Base-by-base conservation (phyloP, 92 coral and sea anemone species). In the Paramuricea clavata region DNA sequence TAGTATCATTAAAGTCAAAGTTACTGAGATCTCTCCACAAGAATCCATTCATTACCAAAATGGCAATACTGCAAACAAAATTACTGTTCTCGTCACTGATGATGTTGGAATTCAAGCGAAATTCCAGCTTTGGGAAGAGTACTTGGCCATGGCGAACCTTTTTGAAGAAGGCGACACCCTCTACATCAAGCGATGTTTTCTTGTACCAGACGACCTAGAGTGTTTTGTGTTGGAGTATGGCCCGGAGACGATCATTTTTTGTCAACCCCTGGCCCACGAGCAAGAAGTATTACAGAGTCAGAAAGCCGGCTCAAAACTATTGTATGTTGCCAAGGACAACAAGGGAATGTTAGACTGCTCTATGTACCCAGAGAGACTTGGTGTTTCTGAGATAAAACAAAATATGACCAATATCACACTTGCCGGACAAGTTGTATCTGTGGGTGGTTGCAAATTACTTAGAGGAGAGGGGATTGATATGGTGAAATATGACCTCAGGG, bases 261-360 rank as follows among this genome's bases (percentile, higher is more conserved):
- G 99, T 74, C 85, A 84, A 71, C 75, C 93, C 56, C 82, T 69
- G 72, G 90, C 84, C 74, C 89, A 87, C 12, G 86, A 72, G 27
- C 89, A 81, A 21, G 96, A 96, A 81, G 21, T 91, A 25, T 84
- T 96, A 70, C 95, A 91, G 26, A 96, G 98, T 47, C 99, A 96
- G 82, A 56, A 81, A 23, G 85, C 91, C 67, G 88, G 74, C 47
- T 87, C 91, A 19, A 90, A 93, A 77, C 92, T 95, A 28, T 92
- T 93, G 60, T 88, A 89, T 77, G 93, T 96, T 56, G 85, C 88
- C 17, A 96, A 90, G 83, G 99, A 96, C 89, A 96, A 87, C 49
- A 94, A 89, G 87, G 99, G 99, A 12, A 87, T 88, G 89, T 93
- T 96, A 26, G 99, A 96, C 83, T 96, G 91, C 65, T 92, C 98